Base-by-base conservation (phyloP, 37 sponge, comb jelly and placozoan species). In the Haliclona indistincta region DNA sequence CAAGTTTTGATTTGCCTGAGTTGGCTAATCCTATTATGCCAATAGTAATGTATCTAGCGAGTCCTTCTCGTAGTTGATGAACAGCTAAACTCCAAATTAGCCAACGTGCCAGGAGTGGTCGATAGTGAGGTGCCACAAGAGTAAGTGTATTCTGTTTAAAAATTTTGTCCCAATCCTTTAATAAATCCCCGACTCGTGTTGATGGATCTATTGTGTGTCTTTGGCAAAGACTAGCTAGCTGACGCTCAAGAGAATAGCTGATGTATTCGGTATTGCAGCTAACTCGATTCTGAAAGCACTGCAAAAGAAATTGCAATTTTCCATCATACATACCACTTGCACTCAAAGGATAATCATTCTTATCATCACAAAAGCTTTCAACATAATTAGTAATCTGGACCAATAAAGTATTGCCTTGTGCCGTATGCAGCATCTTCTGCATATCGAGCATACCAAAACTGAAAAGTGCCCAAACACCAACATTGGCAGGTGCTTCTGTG, bases 401-500 rank as follows among this genome's bases (percentile, higher is more conserved):
- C 23, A 73, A 35, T 33, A 73, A 38, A 1, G 74, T 38, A 38
- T 73, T 73, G n/a, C 39, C 41, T 56, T 73, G 26, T 33, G 3
- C 4, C 2, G 35, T 40, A 8, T 28, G 13, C 36, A 33, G 53
- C 40, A 54, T 73, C 10, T 17, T 45, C 42, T 34, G 3, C 2
- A 73, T 7, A 20, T 58, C 28, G 22, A 58, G 11, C 60, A 58
- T 58, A 25, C 28, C 28, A n/a, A 58, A n/a, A 26, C 60, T 25
- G n/a, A 58, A 58, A 6, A 85, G 68, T 45, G 86, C 86, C 86
- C 86, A 85, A 0, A 78, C 79, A 38, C 86, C 86, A 22, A 85
- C 68, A 10, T 78, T 79, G n/a, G 75, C 62, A n/a, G 77, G 84
- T 17, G 72, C 67, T 40, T 58, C 25, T 45, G 64, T 70, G 52